Evolutionary conservation across 2,888 invertebrate species (phyloP).

Genomic region (Beris morrisii): DNA sequence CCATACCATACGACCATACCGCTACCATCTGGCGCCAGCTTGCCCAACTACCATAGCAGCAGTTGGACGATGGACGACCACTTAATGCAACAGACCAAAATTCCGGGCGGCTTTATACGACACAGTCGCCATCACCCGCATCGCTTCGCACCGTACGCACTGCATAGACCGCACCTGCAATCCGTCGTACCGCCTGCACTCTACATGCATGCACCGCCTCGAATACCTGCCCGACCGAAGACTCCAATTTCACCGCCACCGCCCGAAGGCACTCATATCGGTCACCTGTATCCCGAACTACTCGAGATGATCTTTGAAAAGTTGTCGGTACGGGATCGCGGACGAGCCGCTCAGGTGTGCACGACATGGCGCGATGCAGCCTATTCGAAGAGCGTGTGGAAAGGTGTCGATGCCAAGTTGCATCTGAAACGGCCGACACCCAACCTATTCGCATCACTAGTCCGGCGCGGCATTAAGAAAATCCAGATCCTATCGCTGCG

Average conservation of each 20-base stretch:
- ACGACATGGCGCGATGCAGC: conserved; percentile 89
- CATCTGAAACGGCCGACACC: conserved; percentile 83
- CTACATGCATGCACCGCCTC: conserved; percentile 42
- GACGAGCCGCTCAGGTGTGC: conserved; percentile 88
- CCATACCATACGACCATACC: conserved; percentile 54
- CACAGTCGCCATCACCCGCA: conserved; percentile 52
- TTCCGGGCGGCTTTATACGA: conserved; percentile 51
- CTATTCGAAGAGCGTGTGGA: conserved; percentile 91
- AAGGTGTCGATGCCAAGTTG: conserved; percentile 87
- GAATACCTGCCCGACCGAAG: conserved; percentile 43
- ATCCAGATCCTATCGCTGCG: conserved; percentile 87
- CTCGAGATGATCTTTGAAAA: conserved; percentile 89
- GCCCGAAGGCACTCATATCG: conserved; percentile 73
- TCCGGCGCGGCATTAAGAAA: conserved; percentile 82
- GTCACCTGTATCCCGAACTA: conserved; percentile 88
- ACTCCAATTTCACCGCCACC: conserved; percentile 55
- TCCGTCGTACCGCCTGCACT: conserved; percentile 41
- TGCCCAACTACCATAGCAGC: conserved; percentile 52
- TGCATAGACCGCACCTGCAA: conserved; percentile 67
- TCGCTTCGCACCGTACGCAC: conserved; percentile 63
- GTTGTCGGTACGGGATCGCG: conserved; percentile 84
- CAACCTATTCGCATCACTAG: conserved; percentile 81
- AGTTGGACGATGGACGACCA: conserved; percentile 39
- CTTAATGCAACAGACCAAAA: conserved; percentile 53
- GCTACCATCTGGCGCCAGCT: conserved; percentile 49